Conservation (phyloP, 2,113 vertebrate genomes). For the Lycocorax pyrrhopterus region DNA sequence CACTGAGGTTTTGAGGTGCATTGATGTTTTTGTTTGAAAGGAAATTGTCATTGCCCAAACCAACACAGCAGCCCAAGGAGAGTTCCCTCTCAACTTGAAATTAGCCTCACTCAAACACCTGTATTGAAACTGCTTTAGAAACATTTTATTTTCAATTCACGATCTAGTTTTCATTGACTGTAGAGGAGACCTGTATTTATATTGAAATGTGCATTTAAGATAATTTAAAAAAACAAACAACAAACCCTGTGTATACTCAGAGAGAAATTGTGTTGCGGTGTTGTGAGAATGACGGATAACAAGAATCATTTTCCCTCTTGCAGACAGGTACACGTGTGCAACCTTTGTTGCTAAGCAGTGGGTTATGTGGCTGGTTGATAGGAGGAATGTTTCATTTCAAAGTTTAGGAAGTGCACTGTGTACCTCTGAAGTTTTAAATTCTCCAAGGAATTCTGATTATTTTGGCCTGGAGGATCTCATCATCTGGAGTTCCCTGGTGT, state of each 20-base stretch:
- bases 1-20: background rate
- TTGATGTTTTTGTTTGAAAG: background rate
- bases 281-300: background rate
- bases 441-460: background rate
- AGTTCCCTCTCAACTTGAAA: background rate
- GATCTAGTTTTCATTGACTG: background rate
- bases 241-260: background rate
- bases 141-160: background rate
- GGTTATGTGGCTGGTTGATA: background rate
- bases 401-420: background rate
- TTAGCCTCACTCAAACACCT: background rate
- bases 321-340: background rate
- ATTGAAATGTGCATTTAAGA: background rate
- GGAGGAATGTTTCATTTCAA: conserved; percentile 17
- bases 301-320: background rate
- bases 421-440: background rate
- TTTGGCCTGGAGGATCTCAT: background rate
- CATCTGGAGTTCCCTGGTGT: background rate
- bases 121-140: background rate
- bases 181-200: background rate
- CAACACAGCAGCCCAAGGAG: fast-evolving
- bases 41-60: background rate
- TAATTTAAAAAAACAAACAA: background rate
- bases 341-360: background rate
- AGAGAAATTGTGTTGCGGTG: background rate